A percentile compares a stretch with the other conserved stretches of the same genome.
Conservation (phyloP, 2,888 invertebrate genomes). For the Spodoptera exigua region DNA sequence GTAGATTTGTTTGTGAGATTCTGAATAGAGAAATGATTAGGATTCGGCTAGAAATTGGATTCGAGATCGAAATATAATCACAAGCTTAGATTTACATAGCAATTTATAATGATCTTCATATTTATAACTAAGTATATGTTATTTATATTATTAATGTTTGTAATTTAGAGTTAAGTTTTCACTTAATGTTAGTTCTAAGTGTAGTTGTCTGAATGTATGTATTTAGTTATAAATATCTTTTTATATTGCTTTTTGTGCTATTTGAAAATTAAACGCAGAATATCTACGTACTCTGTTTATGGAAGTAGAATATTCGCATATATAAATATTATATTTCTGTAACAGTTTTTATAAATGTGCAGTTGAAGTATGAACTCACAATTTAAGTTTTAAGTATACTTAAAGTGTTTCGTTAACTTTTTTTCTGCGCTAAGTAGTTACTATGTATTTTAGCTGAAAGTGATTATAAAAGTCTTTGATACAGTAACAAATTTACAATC, state of each 20-base stretch:
- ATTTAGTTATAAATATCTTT: slow-evolving; percentile 31
- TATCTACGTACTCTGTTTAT: slow-evolving; percentile 24
- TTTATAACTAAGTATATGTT: slow-evolving; percentile 53
- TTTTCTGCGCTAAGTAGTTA: no score
- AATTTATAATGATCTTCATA: slow-evolving; percentile 56
- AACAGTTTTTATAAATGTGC: slow-evolving; percentile 4
- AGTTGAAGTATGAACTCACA: slow-evolving; percentile 6
- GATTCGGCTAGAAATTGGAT: slow-evolving; percentile 27
- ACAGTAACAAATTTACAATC: no score
- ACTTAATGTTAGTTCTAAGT: slow-evolving; percentile 47
- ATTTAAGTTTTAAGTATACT: neutral
- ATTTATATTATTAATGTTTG: slow-evolving; percentile 53
- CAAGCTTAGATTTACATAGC: slow-evolving; percentile 41
- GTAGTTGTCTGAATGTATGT: slow-evolving; percentile 39
- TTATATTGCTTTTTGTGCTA: slow-evolving; percentile 32
- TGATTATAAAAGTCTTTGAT: no score
- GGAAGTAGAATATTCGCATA: slow-evolving; percentile 23
- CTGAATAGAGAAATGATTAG: slow-evolving; percentile 34
- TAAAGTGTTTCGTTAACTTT: no score
- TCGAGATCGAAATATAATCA: slow-evolving; percentile 29
- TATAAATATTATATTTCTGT: slow-evolving; percentile 9
- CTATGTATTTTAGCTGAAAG: no score
- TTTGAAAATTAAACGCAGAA: slow-evolving; percentile 20
- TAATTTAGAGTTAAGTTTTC: slow-evolving; percentile 51
- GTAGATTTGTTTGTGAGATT: slow-evolving; percentile 47